A percentile compares a stretch with the other conserved stretches of the same genome.
phyloP scores from a whole-genome alignment of 2,113 vertebrate species.

The Ifrita kowaldi region DNA sequence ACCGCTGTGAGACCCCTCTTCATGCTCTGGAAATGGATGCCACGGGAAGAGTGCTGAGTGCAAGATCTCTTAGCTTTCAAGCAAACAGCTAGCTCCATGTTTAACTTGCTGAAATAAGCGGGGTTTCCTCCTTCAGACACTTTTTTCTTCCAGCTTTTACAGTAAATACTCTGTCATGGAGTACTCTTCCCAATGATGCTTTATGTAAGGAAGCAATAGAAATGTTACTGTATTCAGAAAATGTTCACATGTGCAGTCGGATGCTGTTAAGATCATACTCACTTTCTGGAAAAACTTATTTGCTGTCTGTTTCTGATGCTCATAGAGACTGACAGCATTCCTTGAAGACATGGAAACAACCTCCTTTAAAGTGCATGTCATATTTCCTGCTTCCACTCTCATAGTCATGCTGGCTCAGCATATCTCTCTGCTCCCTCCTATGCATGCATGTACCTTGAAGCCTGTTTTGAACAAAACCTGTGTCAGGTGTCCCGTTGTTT shows the following conservation, averaged over 20 bases:
- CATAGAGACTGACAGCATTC: background rate
- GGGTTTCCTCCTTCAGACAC: background rate
- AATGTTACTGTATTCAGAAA: background rate
- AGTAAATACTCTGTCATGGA: background rate
- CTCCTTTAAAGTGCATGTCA: background rate
- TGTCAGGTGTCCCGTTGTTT: background rate
- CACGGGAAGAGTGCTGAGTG: rapidly evolving
- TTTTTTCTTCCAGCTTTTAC: background rate
- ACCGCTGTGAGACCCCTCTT: background rate
- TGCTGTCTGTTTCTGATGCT: background rate
- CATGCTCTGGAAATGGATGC: background rate
- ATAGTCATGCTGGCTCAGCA: background rate
- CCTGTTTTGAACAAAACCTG: background rate
- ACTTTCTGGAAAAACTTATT: background rate
- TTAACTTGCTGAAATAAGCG: background rate
- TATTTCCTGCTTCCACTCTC: background rate
- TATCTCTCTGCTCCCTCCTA: background rate
- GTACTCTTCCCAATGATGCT: background rate
- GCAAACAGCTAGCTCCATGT: background rate
- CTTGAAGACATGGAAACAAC: background rate
- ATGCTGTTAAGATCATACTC: background rate
- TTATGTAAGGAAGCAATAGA: background rate
- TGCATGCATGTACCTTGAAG: background rate
- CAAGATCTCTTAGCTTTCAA: background rate
- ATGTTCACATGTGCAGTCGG: background rate